These are phyloP conservation scores for Drosophila sucinea DNA, from an alignment of 1,140 invertebrate species.

Conservation along the genomic window DNA sequence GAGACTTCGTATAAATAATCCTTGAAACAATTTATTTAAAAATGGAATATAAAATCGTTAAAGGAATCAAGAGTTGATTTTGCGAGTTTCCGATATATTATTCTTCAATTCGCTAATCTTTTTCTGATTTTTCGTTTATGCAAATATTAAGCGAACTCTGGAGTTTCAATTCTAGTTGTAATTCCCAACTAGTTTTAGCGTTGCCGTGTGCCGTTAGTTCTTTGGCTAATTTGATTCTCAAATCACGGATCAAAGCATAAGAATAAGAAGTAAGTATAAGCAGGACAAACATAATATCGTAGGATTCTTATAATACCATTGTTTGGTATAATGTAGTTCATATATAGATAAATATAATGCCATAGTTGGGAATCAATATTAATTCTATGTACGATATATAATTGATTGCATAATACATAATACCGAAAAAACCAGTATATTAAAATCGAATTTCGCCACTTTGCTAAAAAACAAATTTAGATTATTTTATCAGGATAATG, in stretches of 20 bases:
- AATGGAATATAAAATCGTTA: no score
- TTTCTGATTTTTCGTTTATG: no score
- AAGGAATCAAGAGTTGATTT: no score
- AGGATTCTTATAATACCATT: slow-evolving; percentile 45
- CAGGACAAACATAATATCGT: slow-evolving; percentile 49
- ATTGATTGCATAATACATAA: slow-evolving; percentile 68
- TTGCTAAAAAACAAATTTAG: slow-evolving; percentile 34
- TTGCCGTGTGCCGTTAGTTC: slow-evolving; percentile 58
- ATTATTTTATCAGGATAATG: slow-evolving; percentile 27
- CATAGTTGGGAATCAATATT: slow-evolving; percentile 43
- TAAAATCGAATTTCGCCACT: slow-evolving; percentile 67
- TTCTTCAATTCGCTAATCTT: no score
- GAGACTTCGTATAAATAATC: no score
- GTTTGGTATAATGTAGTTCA: slow-evolving; percentile 42
- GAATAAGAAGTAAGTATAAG: slow-evolving; percentile 19
- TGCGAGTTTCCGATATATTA: no score
- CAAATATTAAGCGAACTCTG: no score
- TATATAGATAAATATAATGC: slow-evolving; percentile 45
- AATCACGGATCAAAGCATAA: slow-evolving; percentile 51
- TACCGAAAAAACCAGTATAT: slow-evolving; percentile 45
- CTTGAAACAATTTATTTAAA: no score
- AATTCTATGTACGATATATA: slow-evolving; percentile 51
- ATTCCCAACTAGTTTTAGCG: no score
- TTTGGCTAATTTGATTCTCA: slow-evolving; percentile 73
- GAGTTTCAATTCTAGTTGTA: no score